A percentile compares a stretch with the other conserved stretches of the same genome.
Conservation (phyloP, 2,113 vertebrate genomes). For the Ancistrus triradiatus region DNA sequence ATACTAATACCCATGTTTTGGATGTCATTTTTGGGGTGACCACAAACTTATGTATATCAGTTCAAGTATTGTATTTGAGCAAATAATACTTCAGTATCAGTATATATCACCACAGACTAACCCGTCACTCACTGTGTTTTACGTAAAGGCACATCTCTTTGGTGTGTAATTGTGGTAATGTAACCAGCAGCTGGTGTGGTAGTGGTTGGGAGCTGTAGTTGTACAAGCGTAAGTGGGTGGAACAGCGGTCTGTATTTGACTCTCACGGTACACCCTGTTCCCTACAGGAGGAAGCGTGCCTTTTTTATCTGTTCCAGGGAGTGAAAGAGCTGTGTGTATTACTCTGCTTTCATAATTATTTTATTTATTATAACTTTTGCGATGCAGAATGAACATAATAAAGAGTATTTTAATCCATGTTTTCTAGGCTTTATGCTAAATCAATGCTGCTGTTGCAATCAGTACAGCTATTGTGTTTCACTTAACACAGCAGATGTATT, state of each 20-base stretch:
- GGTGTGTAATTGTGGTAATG: not conserved
- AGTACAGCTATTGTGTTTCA: too few relatives aligned
- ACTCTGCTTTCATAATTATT: not conserved
- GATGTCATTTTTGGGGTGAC: too few relatives aligned
- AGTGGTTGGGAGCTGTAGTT: not conserved
- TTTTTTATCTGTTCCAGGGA: slow-evolving; percentile 69
- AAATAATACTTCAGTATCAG: too few relatives aligned
- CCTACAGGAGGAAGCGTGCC: slow-evolving; percentile 66
- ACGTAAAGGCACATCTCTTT: not conserved
- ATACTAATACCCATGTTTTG: too few relatives aligned
- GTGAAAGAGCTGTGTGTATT: slow-evolving; percentile 39
- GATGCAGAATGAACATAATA: slow-evolving; percentile 16
- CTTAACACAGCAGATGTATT: too few relatives aligned
- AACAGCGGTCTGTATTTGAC: not conserved
- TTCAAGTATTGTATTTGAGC: too few relatives aligned
- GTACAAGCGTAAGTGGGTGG: not conserved
- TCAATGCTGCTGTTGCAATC: too few relatives aligned
- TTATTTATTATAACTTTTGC: not conserved
- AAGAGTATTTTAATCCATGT: slow-evolving; percentile 6
- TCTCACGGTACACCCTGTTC: slow-evolving; percentile 30
- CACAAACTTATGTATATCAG: too few relatives aligned
- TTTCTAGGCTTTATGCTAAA: too few relatives aligned
- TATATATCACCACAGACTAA: not conserved
- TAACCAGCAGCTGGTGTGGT: too few relatives aligned
- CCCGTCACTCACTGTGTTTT: not conserved